Evolutionary conservation across 2,113 vertebrate species (phyloP).

Genomic region (Myrmecobius fasciatus): DNA sequence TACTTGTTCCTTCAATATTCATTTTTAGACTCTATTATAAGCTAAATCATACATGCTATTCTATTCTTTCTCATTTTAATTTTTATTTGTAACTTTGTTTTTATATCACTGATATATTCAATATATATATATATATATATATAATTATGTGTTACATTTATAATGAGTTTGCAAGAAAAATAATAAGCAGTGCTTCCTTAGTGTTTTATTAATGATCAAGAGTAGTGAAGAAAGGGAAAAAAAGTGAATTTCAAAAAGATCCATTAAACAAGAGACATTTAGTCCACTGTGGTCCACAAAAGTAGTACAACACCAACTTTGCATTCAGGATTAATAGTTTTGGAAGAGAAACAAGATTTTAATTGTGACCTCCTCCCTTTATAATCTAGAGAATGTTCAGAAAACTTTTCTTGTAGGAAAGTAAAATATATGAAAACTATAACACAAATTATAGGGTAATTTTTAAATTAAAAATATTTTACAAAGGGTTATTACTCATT

Average conservation of each 20-base stretch:
- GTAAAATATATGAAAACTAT: neutral
- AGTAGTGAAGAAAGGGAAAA: neutral
- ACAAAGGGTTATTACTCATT: neutral
- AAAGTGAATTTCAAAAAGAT: neutral
- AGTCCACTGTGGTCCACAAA: neutral
- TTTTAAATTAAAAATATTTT: neutral
- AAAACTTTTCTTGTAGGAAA: neutral
- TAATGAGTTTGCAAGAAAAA: neutral
- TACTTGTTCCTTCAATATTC: too few relatives aligned
- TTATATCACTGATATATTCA: neutral
- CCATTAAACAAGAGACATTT: neutral
- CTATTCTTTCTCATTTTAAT: neutral
- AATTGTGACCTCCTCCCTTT: neutral
- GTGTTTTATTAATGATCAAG: neutral
- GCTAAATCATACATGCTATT: neutral
- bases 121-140: too few relatives aligned
- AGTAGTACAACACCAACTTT: neutral
- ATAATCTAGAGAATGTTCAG: neutral
- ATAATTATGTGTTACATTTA: neutral
- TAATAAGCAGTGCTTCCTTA: neutral
- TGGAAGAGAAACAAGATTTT: neutral
- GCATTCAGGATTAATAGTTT: neutral
- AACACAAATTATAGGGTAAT: neutral
- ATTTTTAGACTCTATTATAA: neutral
- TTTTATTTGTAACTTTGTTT: neutral